Conservation (phyloP, 2,797 vertebrate genomes). For the Spinus olivaceus region DNA sequence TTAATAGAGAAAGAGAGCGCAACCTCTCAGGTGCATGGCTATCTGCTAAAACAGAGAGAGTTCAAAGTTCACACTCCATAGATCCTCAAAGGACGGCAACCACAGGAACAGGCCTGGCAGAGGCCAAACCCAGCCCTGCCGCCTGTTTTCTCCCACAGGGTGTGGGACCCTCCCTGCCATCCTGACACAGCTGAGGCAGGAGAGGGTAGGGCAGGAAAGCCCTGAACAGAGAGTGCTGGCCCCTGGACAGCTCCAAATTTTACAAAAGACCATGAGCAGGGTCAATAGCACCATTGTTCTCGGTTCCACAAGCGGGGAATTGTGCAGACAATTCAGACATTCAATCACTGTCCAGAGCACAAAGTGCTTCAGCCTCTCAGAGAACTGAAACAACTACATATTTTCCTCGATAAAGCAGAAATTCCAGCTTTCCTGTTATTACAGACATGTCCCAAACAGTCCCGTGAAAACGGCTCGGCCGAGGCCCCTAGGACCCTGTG, state of each 20-base stretch:
- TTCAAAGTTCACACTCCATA: not conserved
- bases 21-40: not conserved
- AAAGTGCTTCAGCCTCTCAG: not conserved
- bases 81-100: not conserved
- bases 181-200: not conserved
- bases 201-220: rapidly evolving
- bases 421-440: not conserved
- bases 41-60: not conserved
- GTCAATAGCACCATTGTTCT: not conserved
- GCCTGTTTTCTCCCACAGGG: rapidly evolving
- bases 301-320: not conserved
- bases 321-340: not conserved
- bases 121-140: not conserved
- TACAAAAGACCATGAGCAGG: rapidly evolving
- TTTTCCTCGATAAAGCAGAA: rapidly evolving
- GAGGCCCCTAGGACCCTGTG: not conserved
- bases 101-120: not conserved
- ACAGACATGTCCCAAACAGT: too few species aligned
- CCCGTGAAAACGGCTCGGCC: rapidly evolving
- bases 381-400: not conserved
- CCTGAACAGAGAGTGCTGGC: rapidly evolving
- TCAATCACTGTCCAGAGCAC: not conserved
- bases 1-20: not conserved
- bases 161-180: too few species aligned
- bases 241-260: not conserved